These are phyloP conservation scores for Enoplolaimus lenunculus DNA, from an alignment of 2,888 invertebrate species.

Conservation along the genomic window DNA sequence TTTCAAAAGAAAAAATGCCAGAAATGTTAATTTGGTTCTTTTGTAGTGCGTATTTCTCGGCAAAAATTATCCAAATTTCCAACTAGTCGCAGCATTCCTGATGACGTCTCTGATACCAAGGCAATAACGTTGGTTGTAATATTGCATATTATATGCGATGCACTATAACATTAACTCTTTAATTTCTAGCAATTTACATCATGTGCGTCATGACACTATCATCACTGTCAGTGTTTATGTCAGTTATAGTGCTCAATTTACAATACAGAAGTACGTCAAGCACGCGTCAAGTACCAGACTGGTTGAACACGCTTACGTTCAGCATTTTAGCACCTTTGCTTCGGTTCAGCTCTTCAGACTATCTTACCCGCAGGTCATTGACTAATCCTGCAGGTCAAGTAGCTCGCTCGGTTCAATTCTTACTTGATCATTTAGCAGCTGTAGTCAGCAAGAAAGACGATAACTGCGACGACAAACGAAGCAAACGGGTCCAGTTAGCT, in stretches of 20 bases:
- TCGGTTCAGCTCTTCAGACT: conserved; percentile 31
- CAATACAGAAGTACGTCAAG: conserved; percentile 38
- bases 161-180: too few species aligned
- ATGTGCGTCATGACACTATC: conserved; percentile 46
- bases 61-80: too few species aligned
- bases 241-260: conserved; percentile 44
- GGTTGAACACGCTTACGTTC: conserved; percentile 38
- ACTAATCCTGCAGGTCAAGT: not conserved
- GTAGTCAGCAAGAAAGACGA: too few species aligned
- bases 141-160: too few species aligned
- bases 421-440: not conserved
- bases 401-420: not conserved
- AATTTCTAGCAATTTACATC: conserved; percentile 43
- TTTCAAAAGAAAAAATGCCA: too few species aligned
- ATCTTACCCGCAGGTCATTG: not conserved
- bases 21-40: too few species aligned
- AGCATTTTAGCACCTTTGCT: conserved; percentile 37
- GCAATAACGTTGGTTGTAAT: too few species aligned
- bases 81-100: too few species aligned
- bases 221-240: conserved; percentile 43
- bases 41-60: too few species aligned
- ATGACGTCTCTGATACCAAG: too few species aligned
- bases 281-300: conserved; percentile 40
- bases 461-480: too few species aligned
- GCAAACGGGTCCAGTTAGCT: too few species aligned